Percentiles rank a stretch among this genome's conserved stretches.
These are phyloP conservation scores for Coelopa pilipes DNA, from an alignment of 2,888 invertebrate genomes.

Conservation along the genomic window DNA sequence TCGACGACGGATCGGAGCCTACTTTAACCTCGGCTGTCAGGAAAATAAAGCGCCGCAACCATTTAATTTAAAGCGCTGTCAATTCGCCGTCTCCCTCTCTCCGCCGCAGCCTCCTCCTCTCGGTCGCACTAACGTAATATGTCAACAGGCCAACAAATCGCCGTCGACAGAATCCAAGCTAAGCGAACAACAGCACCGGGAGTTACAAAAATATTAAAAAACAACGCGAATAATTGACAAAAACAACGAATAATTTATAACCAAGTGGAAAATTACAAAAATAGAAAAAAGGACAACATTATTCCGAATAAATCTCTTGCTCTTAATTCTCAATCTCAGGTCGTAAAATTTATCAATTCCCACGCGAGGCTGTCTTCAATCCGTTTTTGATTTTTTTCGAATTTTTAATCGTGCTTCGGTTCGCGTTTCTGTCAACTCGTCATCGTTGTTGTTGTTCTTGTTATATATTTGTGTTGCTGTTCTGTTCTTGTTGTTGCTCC, in stretches of 20 bases:
- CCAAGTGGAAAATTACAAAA: too few relatives aligned
- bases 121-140: slow-evolving; percentile 16
- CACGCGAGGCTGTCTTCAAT: background rate
- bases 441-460: slow-evolving; percentile 36
- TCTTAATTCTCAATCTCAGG: too few relatives aligned
- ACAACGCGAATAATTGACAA: too few relatives aligned
- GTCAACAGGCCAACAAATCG: slow-evolving; percentile 39
- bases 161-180: slow-evolving; percentile 11
- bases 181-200: background rate
- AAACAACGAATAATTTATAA: too few relatives aligned
- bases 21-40: slow-evolving; percentile 60
- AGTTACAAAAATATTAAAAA: too few relatives aligned
- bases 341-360: slow-evolving; percentile 1
- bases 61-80: slow-evolving; percentile 39
- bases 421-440: slow-evolving; percentile 1
- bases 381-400: background rate
- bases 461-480: slow-evolving; percentile 31
- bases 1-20: slow-evolving; percentile 57
- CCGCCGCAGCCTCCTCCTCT: too few relatives aligned
- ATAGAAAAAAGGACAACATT: too few relatives aligned
- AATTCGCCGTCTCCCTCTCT: slow-evolving; percentile 17
- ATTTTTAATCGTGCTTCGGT: too few relatives aligned
- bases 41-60: slow-evolving; percentile 46
- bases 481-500: too few relatives aligned
- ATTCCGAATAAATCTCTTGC: too few relatives aligned